Conservation (phyloP, 2,797 vertebrate genomes). For the Chaunax sp. region DNA sequence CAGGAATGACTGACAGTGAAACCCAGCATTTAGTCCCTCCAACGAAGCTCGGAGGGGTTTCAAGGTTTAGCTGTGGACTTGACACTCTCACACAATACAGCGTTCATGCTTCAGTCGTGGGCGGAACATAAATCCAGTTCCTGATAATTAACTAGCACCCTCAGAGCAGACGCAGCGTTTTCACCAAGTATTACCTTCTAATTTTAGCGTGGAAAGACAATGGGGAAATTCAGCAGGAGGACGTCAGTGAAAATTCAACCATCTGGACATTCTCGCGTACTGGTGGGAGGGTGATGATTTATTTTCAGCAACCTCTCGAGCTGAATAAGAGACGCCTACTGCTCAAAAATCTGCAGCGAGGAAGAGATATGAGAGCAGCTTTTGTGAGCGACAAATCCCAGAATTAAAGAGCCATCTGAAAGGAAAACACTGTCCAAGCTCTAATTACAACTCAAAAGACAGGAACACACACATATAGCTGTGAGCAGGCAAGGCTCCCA, state of each 20-base stretch:
- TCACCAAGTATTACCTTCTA: conserved; percentile 75
- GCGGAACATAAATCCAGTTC: conserved; percentile 68
- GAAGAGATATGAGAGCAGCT: conserved; percentile 52
- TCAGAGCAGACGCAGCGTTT: conserved; percentile 74
- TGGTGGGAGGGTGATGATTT: conserved; percentile 76
- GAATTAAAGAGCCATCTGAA: conserved; percentile 77
- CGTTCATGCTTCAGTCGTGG: conserved; percentile 54
- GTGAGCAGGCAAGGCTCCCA: conserved; percentile 17
- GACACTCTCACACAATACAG: conserved; percentile 34
- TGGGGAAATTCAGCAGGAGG: conserved; percentile 76
- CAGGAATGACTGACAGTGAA: conserved; percentile 14
- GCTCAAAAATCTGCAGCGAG: conserved; percentile 61
- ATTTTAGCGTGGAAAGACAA: conserved; percentile 77
- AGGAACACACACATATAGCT: conserved; percentile 10
- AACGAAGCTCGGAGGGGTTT: conserved; percentile 30
- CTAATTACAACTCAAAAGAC: conserved; percentile 57
- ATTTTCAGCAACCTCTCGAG: conserved; percentile 74
- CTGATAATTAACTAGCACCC: conserved; percentile 73
- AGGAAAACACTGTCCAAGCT: conserved; percentile 62
- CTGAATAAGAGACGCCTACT: conserved; percentile 71
- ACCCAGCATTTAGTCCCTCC: conserved; percentile 36
- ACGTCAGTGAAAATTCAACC: conserved; percentile 72
- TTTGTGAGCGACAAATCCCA: conserved; percentile 71
- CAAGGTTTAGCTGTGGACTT: conserved; percentile 41
- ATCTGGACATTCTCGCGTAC: conserved; percentile 73